Evolutionary conservation across 2,113 vertebrate genomes (phyloP).

Genomic region (Anolis carolinensis): DNA sequence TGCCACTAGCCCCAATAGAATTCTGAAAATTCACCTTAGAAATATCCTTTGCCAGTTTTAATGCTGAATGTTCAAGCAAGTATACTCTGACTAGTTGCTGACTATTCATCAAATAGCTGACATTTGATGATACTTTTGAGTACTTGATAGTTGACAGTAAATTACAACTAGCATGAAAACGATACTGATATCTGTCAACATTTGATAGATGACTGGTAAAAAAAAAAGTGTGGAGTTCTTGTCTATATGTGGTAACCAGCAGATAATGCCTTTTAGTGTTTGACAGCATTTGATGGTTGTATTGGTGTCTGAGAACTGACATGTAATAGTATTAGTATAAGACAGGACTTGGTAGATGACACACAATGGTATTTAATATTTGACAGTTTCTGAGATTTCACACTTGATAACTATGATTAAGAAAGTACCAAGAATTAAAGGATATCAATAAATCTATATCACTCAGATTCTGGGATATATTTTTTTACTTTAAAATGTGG

Average conservation of each 20-base stretch:
- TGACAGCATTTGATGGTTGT: neutral
- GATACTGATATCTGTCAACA: neutral
- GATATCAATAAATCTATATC: neutral
- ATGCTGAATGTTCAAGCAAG: neutral
- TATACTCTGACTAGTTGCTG: neutral
- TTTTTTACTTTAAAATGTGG: neutral
- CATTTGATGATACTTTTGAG: neutral
- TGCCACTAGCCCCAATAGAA: neutral
- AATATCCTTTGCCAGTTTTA: neutral
- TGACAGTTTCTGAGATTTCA: neutral
- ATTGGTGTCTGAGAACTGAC: neutral
- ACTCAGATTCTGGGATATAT: neutral
- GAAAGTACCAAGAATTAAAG: neutral
- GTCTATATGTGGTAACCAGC: neutral
- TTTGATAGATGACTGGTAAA: neutral
- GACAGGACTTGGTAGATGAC: neutral
- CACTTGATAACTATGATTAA: neutral
- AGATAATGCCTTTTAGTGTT: neutral
- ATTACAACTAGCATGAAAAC: conserved; percentile 2
- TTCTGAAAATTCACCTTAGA: neutral
- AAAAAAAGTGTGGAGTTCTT: neutral
- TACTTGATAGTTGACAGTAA: neutral
- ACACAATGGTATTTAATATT: neutral
- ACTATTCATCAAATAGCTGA: neutral
- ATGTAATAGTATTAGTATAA: neutral